Percentiles rank a stretch among this genome's conserved stretches.
These are phyloP conservation scores for Microctenopoma stevenorrisi DNA, from an alignment of 2,797 vertebrate genomes.

Conservation along the genomic window DNA sequence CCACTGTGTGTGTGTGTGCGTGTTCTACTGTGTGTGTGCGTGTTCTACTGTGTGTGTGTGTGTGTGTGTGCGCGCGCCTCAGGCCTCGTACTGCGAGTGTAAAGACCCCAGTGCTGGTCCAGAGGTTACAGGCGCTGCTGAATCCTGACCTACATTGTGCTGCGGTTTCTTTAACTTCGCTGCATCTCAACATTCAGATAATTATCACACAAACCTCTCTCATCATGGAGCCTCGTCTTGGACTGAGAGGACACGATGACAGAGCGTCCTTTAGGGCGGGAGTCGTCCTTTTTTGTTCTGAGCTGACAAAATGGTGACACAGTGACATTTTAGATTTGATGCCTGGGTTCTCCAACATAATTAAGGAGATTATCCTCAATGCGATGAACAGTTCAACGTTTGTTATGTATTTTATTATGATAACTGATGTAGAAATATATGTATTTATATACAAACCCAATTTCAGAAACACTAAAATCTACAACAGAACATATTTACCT, in stretches of 20 bases:
- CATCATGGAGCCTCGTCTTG: background rate
- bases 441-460: too few species aligned
- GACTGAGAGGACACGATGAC: conserved; percentile 18
- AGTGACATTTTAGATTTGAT: background rate
- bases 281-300: background rate
- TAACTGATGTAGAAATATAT: too few species aligned
- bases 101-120: conserved; percentile 39
- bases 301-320: conserved; percentile 31
- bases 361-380: too few species aligned
- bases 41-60: background rate
- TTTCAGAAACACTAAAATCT: too few species aligned
- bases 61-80: conserved; percentile 14
- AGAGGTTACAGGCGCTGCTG: conserved; percentile 33
- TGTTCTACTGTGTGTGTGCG: background rate
- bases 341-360: background rate
- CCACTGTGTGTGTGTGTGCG: conserved; percentile 9
- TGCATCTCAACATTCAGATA: conserved; percentile 28
- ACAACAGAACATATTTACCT: too few species aligned
- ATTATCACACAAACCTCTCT: conserved; percentile 1
- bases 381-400: too few species aligned
- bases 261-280: conserved; percentile 4
- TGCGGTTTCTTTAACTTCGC: conserved; percentile 18
- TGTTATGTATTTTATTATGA: too few species aligned
- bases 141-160: conserved; percentile 62
- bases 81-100: conserved; percentile 36